A percentile compares a stretch with the other conserved stretches of the same genome.
These are phyloP conservation scores for Sceloporus tristichus DNA, from an alignment of 2,113 vertebrate genomes.

Conservation along the genomic window DNA sequence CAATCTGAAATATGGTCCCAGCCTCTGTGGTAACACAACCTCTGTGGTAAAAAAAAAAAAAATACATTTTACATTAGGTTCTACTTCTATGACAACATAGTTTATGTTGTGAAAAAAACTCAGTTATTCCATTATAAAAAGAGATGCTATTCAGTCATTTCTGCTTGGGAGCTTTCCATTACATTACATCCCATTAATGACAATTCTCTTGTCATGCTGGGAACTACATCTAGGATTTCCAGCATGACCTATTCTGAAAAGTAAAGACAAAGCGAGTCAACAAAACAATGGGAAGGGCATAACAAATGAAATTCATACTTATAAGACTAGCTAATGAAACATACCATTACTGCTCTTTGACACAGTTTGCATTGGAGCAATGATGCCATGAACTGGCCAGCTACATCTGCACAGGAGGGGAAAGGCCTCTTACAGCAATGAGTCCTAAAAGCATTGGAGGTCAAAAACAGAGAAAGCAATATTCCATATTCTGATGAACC, in stretches of 20 bases:
- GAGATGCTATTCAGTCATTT: background rate
- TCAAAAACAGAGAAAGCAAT: too few relatives aligned
- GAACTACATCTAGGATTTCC: background rate
- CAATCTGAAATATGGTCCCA: too few relatives aligned
- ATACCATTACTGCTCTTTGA: background rate
- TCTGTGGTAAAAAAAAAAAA: too few relatives aligned
- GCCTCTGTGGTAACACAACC: too few relatives aligned
- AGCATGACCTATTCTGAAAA: background rate
- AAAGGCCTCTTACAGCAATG: background rate
- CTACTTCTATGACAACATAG: background rate
- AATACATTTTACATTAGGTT: too few relatives aligned
- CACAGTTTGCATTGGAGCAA: background rate
- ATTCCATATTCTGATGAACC: too few relatives aligned
- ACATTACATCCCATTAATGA: background rate
- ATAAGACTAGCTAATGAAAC: background rate
- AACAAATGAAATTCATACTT: background rate
- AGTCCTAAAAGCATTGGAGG: background rate
- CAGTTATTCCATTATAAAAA: background rate
- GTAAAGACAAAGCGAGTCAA: background rate
- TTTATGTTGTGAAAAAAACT: background rate
- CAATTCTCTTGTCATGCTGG: background rate
- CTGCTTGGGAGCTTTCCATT: background rate
- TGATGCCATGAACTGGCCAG: background rate
- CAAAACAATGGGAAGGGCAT: background rate
- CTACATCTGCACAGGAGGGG: constrained; percentile 15